Base-by-base conservation (phyloP, 1,140 invertebrate genomes). In the Penaeus chinensis region DNA sequence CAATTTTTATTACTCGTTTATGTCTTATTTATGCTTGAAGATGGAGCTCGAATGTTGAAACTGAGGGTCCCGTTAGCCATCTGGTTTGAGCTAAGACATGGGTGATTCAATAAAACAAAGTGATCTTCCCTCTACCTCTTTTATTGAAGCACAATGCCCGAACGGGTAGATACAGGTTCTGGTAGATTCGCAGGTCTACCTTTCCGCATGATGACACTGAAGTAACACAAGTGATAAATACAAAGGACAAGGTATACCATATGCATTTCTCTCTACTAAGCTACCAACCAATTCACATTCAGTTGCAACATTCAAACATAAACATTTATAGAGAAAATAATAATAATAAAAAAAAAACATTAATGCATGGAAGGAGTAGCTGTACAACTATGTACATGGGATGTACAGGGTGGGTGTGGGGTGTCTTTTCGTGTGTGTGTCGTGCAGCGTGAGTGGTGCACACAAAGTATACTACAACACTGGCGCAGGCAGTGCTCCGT, bases 61-160 rank as follows among this genome's bases (percentile, higher is more conserved):
- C 81, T 82, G 62, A 65, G 32, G 65, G 37, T 82, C 69, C 37
- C 16, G 42, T 19, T 42, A 42, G 42, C 47, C 37, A 82, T 47
- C 24, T 37, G 37, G 19, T 11, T 61, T 47, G 13, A 60, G 20
- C 54, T 37, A 32, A 61, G 66, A 77, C 54, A 27, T 61, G 76
- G 62, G 66, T 54, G 54, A 54, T 54, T 54, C 54, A 87, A 87
- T 87, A 71, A 87, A 87, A 87, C 78, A 87, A 71, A 60, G 77
- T 71, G 61, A 3, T 61, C n/a, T 87, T 78, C 84, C 84, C 85
- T 87, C 79, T 87, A 87, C 85, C 85, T 87, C 85, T 87, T 85
- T 87, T 87, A 87, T 87, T 87, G 65, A 87, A 87, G 85, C 85
- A 87, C 85, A 87, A 87, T 82, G 78, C 63, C 85, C 85, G 65